A percentile compares a stretch with the other conserved stretches of the same genome.
Evolutionary conservation across 2,113 vertebrate genomes (phyloP).

Genomic region (Etia nguti): DNA sequence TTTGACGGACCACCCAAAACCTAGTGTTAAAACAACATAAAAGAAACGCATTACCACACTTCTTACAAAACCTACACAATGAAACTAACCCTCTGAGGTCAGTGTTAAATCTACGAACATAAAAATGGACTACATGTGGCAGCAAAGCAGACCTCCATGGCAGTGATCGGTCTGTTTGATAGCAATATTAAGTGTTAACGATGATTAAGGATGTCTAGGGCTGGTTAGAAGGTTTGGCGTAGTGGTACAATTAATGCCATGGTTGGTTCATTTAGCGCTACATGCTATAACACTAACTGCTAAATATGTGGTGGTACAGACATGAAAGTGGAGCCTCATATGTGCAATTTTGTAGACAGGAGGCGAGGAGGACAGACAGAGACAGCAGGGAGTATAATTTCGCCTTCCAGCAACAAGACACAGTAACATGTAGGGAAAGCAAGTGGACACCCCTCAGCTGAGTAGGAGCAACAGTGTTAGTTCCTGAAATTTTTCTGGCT

Average conservation of each 20-base stretch:
- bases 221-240: neutral
- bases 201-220: neutral
- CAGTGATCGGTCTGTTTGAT: neutral
- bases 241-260: neutral
- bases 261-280: neutral
- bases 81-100: neutral
- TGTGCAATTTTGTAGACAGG: neutral
- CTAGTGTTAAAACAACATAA: neutral
- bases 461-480: neutral
- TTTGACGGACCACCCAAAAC: conserved; percentile 52
- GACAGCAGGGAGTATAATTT: neutral
- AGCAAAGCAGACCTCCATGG: neutral
- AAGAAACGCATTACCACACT: neutral
- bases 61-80: neutral
- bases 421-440: neutral
- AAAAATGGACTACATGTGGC: neutral
- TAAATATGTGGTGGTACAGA: neutral
- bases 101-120: neutral
- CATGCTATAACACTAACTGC: neutral
- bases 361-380: neutral
- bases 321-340: neutral
- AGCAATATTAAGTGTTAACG: neutral
- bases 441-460: neutral
- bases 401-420: neutral
- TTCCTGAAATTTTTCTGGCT: neutral